Base-by-base conservation (phyloP, 2,888 invertebrate genomes). In the Callimorpha dominula region DNA sequence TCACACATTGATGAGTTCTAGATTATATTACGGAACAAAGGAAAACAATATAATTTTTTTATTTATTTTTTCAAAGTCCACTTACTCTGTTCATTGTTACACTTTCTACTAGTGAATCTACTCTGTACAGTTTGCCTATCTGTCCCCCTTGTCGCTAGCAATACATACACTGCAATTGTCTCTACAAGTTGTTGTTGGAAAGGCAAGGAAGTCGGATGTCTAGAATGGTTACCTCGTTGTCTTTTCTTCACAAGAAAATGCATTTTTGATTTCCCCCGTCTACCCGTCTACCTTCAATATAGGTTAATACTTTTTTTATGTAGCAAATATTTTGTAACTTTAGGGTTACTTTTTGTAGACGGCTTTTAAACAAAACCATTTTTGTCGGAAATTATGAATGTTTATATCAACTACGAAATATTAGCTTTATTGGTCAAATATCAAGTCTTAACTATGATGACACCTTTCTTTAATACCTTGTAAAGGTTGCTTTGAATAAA, bases 201-300 rank as follows among this genome's bases (percentile, higher is more conserved):
- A 54, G n/a, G 54, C n/a, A 54, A 54, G n/a, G n/a, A n/a, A 4
- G 11, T 54, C n/a, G 9, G 31, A 31, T 31, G 31, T 2, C 31
- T 1, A 3, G n/a, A 54, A 54, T n/a, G 54, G 54, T 54, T 54
- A n/a, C n/a, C 54, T n/a, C n/a, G n/a, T n/a, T 54, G 54, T n/a
- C 54, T n/a, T 54, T 54, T 54, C n/a, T 54, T 9, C 54, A 54
- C n/a, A 54, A n/a, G 54, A 54, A 54, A 54, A n/a, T n/a, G n/a
- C n/a, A 54, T n/a, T 2, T 54, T n/a, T 54, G 54, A 54, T 54
- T 54, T 54, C 54, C 54, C 54, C n/a, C 9, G 54, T n/a, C 54
- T n/a, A n/a, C 9, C 54, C 54, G 54, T n/a, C 54, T 54, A 54
- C n/a, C n/a, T 54, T n/a, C n/a, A 8, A n/a, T n/a, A 54, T n/a